Conservation (phyloP, 2,113 vertebrate species). For the Sardina pilchardus region DNA sequence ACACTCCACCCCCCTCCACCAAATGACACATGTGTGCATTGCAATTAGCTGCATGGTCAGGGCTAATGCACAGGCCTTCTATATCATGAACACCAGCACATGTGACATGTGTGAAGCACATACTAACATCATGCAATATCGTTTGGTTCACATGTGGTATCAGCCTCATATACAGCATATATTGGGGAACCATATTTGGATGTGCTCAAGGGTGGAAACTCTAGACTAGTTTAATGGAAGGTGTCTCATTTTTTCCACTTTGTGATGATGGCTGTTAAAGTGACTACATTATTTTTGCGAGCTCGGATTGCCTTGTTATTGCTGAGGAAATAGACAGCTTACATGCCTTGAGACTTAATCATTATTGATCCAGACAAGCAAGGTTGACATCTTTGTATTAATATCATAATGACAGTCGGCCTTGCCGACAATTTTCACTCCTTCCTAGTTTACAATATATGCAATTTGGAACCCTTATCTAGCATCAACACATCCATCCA, state of each 20-base stretch:
- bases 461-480: constrained; percentile 8
- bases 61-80: neutral
- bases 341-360: neutral
- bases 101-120: neutral
- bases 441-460: neutral
- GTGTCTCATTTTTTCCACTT: neutral
- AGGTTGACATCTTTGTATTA: neutral
- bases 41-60: constrained; percentile 10
- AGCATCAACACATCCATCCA: constrained; percentile 6
- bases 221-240: neutral
- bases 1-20: neutral
- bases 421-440: constrained; percentile 6
- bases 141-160: neutral
- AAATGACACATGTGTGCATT: neutral
- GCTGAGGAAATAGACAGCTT: constrained; percentile 10
- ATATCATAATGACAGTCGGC: neutral
- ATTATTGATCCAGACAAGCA: neutral
- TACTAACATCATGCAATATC: neutral
- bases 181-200: neutral
- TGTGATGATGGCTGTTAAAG: neutral
- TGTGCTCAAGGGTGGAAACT: neutral
- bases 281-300: neutral
- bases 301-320: neutral
- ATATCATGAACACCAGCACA: neutral
- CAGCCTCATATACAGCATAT: neutral